Base-by-base conservation (phyloP, 2,888 invertebrate species). In the Lordiphosa andalusiaca region DNA sequence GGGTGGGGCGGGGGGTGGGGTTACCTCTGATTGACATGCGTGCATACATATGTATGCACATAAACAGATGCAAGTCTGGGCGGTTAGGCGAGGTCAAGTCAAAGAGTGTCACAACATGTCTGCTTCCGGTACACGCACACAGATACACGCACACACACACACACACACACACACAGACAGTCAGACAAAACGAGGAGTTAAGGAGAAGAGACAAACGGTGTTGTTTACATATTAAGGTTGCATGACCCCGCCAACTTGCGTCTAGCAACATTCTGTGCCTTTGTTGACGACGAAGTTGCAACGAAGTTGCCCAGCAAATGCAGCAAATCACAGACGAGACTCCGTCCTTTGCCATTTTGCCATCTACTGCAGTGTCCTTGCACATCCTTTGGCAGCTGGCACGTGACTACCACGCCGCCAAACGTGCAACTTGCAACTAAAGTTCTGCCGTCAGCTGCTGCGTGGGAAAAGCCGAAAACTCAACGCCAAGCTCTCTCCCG, bases 211-310 rank as follows among this genome's bases (percentile, higher is more conserved):
- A 63, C 60, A 73, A 67, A 64, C 67, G 78, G 77, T 84, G 83
- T 87, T 87, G 87, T 87, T 87, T 87, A 86, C 86, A 75, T 74
- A 83, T 86, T 86, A 85, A 87, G 86, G 83, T 86, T 87, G 86
- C 85, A 87, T 86, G 87, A 87, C 86, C 81, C 85, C 78, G 73
- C 59, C 63, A 67, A 69, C 35, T 47, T 37, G 36, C 41, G 41
- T 39, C 35, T 47, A 36, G 37, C 46, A 57, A 21, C 30, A 50
- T 36, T n/a, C 37, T 23, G 16, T 48, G 36, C 42, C 3, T 7
- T 37, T 13, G 42, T 53, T 48, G 53, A 56, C 46, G 47, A 55
- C 61, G 55, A 58, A 62, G 50, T 50, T 58, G 54, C 58, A 48
- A 58, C 57, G 49, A 51, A 57, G 57, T 49, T 49, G 53, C 54